phyloP scores from a whole-genome alignment of 2,113 vertebrate genomes.

The Nibea albiflora region DNA sequence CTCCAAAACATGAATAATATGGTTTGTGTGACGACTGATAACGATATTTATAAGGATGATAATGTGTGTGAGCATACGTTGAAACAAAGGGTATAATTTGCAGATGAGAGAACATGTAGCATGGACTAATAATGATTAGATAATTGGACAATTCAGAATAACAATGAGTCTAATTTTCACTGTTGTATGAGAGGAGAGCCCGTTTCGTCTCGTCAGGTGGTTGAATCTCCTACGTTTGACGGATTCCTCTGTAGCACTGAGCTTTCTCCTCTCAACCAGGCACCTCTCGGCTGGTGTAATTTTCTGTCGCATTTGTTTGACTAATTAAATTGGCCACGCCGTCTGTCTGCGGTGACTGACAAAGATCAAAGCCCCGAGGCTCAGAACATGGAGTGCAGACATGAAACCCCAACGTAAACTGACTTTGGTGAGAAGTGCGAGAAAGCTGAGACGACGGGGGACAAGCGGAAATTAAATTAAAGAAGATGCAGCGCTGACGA shows the following conservation, averaged over 20 bases:
- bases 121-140: slow-evolving; percentile 24
- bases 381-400: slow-evolving; percentile 38
- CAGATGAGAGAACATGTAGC: slow-evolving; percentile 23
- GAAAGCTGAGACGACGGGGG: not conserved
- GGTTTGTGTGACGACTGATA: slow-evolving; percentile 20
- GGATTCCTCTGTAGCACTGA: slow-evolving; percentile 28
- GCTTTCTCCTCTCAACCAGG: slow-evolving; percentile 25
- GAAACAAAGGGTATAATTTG: slow-evolving; percentile 52
- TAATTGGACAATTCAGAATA: slow-evolving; percentile 46
- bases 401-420: slow-evolving; percentile 1
- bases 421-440: not conserved
- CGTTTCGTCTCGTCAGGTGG: slow-evolving; percentile 2
- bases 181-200: not conserved
- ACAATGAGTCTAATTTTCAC: slow-evolving; percentile 34
- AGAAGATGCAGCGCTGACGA: not conserved
- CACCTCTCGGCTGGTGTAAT: slow-evolving; percentile 15
- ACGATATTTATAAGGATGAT: slow-evolving; percentile 34
- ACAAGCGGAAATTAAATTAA: slow-evolving; percentile 7
- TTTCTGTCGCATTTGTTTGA: slow-evolving; percentile 38
- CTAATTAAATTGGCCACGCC: slow-evolving; percentile 46
- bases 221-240: not conserved
- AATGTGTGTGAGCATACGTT: slow-evolving; percentile 10
- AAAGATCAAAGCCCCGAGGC: slow-evolving; percentile 38
- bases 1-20: slow-evolving; percentile 22
- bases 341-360: slow-evolving; percentile 19